Evolutionary conservation across 1,140 invertebrate species (phyloP).

Genomic region (Lucilia sericata): DNA sequence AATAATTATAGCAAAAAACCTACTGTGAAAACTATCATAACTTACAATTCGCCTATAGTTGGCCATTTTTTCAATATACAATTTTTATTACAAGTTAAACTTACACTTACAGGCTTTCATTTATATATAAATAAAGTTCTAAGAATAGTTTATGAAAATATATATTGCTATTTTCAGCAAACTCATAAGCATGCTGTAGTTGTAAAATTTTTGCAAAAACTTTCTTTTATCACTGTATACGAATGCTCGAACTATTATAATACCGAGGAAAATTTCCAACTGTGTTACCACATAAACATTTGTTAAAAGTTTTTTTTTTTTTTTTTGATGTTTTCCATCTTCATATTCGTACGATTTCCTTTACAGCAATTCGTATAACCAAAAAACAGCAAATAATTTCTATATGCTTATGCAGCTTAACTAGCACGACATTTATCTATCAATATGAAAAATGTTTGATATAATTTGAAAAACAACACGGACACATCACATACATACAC

Average conservation of each 20-base stretch:
- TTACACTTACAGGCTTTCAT: too few species aligned
- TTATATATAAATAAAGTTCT: too few species aligned
- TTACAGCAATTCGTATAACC: background rate
- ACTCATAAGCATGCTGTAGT: background rate
- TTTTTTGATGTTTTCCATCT: background rate
- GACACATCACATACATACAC: background rate
- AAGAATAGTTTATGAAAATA: too few species aligned
- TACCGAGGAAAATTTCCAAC: background rate
- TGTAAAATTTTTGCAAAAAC: background rate
- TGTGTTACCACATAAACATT: background rate
- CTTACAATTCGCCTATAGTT: too few species aligned
- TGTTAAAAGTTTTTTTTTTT: background rate
- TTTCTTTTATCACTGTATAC: background rate
- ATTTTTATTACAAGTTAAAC: too few species aligned
- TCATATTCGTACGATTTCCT: background rate
- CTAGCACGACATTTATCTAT: background rate
- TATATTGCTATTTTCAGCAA: background rate
- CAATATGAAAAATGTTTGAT: background rate
- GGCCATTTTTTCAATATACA: too few species aligned
- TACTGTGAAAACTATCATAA: too few species aligned
- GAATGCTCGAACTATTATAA: background rate
- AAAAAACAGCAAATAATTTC: background rate
- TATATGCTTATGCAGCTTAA: background rate
- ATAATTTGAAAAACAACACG: background rate
- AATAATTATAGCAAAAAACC: too few species aligned